phyloP scores from a whole-genome alignment of 2,113 vertebrate genomes.

The Scopus umbretta region DNA sequence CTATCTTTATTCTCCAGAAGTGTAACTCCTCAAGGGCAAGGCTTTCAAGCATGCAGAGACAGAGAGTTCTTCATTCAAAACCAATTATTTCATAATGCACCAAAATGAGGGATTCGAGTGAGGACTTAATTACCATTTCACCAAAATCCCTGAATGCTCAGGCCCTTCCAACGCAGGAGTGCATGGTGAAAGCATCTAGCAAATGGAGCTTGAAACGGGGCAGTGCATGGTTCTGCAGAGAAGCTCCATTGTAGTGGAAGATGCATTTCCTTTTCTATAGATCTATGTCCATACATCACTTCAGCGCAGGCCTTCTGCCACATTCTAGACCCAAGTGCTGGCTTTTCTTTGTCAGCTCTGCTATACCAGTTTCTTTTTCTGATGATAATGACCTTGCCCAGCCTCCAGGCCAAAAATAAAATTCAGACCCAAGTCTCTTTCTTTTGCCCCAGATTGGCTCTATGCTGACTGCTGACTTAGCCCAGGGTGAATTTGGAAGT shows the following conservation, averaged over 20 bases:
- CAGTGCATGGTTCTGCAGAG: background rate
- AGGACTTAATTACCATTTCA: conserved; percentile 36
- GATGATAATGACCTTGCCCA: background rate
- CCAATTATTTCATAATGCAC: conserved; percentile 35
- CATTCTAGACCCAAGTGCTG: background rate
- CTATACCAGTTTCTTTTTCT: background rate
- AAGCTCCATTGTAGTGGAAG: background rate
- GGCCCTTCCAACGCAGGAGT: background rate
- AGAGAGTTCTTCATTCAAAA: conserved; percentile 11
- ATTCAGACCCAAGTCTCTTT: background rate
- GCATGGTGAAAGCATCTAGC: background rate
- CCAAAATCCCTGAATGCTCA: background rate
- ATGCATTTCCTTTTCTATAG: background rate
- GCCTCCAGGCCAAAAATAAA: background rate
- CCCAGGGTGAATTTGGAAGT: background rate
- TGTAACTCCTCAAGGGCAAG: conserved; percentile 32
- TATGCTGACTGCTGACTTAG: background rate
- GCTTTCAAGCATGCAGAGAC: conserved; percentile 32
- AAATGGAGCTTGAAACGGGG: background rate
- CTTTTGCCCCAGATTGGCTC: background rate
- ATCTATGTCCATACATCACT: background rate
- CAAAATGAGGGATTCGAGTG: background rate
- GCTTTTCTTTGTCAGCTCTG: background rate
- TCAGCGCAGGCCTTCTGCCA: background rate
- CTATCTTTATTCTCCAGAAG: conserved; percentile 46